Base-by-base conservation (phyloP, 2,888 invertebrate genomes). In the Masnerella sp. region DNA sequence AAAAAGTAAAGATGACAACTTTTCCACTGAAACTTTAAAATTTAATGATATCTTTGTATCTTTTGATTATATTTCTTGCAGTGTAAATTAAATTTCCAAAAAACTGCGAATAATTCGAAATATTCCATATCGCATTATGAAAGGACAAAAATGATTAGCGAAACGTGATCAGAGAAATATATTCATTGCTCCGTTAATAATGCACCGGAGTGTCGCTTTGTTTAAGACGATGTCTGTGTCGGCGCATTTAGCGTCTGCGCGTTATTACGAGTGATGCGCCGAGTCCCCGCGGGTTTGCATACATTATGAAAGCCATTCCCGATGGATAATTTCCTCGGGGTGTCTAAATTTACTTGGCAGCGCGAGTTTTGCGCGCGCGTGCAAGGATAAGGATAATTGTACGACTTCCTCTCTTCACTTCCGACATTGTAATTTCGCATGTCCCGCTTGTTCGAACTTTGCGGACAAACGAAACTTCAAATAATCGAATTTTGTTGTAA, bases 271-370 rank as follows among this genome's bases (percentile, higher is more conserved):
- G 18, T 12, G 20, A 32, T 20, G 34, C 34, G 20, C n/a, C n/a
- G n/a, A 51, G 32, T 51, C 51, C 17, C 51, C 5, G 9, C 15
- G 43, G 32, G 28, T 45, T 34, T n/a, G 30, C 17, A 22, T 32
- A 43, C 11, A 43, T 58, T 43, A 45, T 15, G 17, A 40, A 25
- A 40, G 22, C 22, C 43, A 43, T 43, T 43, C 51, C 34, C 58
- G 20, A 34, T 40, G 34, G 43, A 43, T 58, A 58, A 58, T 58
- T 58, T 58, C 58, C 58, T 58, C 43, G 38, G 58, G 58, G 58
- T 58, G 58, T 58, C 43, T 38, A 18, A 43, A 58, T 43, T 58
- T 34, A 43, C 58, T 28, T 43, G 58, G 9, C 43, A 40, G 28
- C 38, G 40, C 40, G 17, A 15, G 54, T 40, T 54, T 40, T 14